Percentiles rank a stretch among this genome's conserved stretches.
These are phyloP conservation scores for Pseudomyrmex dendroicus DNA, from an alignment of 1,140 invertebrate species.

Conservation along the genomic window DNA sequence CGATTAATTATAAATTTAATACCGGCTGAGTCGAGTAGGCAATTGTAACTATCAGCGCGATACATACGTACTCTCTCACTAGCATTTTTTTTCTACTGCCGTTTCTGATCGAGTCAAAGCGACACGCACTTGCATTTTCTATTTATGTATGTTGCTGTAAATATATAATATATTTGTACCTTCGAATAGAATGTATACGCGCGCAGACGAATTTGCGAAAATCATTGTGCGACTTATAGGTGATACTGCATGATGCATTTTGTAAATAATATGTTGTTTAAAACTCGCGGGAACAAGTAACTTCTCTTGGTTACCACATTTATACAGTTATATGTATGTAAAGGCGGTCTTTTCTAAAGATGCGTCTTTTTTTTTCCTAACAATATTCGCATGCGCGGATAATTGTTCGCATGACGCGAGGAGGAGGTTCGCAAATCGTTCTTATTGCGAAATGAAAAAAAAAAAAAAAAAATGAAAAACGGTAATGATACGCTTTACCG, in stretches of 20 bases:
- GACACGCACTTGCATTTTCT: conserved; percentile 42
- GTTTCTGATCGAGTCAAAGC: conserved; percentile 14
- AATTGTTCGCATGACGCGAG: not conserved
- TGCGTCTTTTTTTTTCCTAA: not conserved
- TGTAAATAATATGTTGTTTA: conserved; percentile 1
- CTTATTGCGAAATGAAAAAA: conserved; percentile 9
- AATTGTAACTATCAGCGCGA: not conserved
- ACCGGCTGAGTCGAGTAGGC: not conserved
- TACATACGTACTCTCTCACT: not conserved
- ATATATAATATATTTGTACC: conserved; percentile 14
- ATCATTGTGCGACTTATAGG: not conserved
- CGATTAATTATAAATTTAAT: not conserved
- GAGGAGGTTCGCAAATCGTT: conserved; percentile 17
- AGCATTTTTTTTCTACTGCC: conserved; percentile 10
- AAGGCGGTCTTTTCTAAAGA: not conserved
- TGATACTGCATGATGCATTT: conserved; percentile 19
- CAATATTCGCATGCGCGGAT: not conserved
- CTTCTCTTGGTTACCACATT: not conserved
- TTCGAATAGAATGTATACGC: not conserved
- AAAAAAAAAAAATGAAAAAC: not conserved
- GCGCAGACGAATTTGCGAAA: conserved; percentile 12
- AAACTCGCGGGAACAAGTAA: not conserved
- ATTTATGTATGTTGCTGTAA: conserved; percentile 51
- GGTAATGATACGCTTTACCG: conserved; percentile 20
- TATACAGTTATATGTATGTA: too few species aligned